These are phyloP conservation scores for Gnathonemus echidnorhynchus DNA, from an alignment of 2,113 vertebrate species.

Conservation along the genomic window DNA sequence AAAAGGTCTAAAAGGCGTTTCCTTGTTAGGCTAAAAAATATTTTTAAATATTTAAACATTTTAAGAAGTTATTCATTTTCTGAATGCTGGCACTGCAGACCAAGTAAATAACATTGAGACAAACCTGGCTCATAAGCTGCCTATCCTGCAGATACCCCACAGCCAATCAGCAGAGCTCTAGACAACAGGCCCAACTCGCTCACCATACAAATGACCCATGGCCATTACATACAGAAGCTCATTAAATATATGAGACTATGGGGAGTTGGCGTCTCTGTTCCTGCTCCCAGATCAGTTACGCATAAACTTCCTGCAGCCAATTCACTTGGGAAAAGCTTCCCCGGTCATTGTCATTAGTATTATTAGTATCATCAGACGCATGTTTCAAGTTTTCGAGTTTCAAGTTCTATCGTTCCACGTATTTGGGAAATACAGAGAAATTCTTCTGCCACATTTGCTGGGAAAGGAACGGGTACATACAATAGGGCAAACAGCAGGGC, in stretches of 20 bases:
- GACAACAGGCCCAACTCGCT: background rate
- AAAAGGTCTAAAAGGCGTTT: background rate
- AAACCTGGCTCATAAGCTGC: background rate
- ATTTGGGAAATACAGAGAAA: background rate
- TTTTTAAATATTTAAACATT: no score
- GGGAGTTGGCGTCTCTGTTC: background rate
- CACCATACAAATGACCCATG: background rate
- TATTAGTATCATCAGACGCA: background rate
- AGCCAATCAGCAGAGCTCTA: background rate
- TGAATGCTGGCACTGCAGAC: background rate
- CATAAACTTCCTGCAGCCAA: background rate
- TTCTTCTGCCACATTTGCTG: background rate
- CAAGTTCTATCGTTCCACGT: background rate
- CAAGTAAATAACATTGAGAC: background rate
- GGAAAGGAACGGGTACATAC: background rate
- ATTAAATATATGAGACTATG: background rate
- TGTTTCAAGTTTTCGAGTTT: background rate
- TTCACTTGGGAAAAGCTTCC: background rate
- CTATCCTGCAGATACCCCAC: background rate
- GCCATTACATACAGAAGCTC: background rate
- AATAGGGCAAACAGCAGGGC: background rate
- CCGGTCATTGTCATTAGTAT: background rate
- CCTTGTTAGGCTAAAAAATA: background rate
- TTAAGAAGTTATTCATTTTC: background rate
- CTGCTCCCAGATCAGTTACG: background rate